A percentile compares a stretch with the other conserved stretches of the same genome.
These are phyloP conservation scores for Trisateles emortualis DNA, from an alignment of 2,888 invertebrate genomes.

Conservation along the genomic window DNA sequence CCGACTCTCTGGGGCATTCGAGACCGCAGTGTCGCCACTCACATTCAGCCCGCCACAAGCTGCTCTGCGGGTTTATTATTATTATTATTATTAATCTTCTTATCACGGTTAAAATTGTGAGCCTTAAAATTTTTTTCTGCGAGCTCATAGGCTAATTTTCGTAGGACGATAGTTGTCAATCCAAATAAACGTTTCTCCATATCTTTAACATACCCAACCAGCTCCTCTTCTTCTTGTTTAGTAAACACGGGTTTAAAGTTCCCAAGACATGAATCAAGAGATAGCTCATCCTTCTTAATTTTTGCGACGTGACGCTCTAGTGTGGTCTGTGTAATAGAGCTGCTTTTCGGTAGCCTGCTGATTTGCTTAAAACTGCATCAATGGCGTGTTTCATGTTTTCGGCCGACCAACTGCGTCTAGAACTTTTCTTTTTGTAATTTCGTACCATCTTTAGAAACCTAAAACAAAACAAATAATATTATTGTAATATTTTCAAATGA, in stretches of 20 bases:
- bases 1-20: too few species aligned
- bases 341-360: conserved; percentile 36
- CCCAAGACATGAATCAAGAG: conserved; percentile 18
- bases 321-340: conserved; percentile 37
- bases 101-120: conserved; percentile 48
- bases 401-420: neutral
- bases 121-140: conserved; percentile 47
- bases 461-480: neutral
- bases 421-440: neutral
- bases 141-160: conserved; percentile 35
- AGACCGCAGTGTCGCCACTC: too few species aligned
- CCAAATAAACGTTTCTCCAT: conserved; percentile 36
- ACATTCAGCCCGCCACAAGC: too few species aligned
- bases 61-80: too few species aligned
- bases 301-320: conserved; percentile 32
- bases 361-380: conserved; percentile 34
- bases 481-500: too few species aligned
- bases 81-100: too few species aligned
- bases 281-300: conserved; percentile 27
- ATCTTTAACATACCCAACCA: conserved; percentile 21
- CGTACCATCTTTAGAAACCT: neutral
- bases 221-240: conserved; percentile 21
- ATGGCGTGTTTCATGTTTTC: conserved; percentile 8
- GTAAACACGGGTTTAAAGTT: conserved; percentile 20
- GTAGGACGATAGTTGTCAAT: conserved; percentile 14